These are phyloP conservation scores for Mizuhopecten yessoensis DNA, from an alignment of 1,140 invertebrate genomes.

Conservation along the genomic window DNA sequence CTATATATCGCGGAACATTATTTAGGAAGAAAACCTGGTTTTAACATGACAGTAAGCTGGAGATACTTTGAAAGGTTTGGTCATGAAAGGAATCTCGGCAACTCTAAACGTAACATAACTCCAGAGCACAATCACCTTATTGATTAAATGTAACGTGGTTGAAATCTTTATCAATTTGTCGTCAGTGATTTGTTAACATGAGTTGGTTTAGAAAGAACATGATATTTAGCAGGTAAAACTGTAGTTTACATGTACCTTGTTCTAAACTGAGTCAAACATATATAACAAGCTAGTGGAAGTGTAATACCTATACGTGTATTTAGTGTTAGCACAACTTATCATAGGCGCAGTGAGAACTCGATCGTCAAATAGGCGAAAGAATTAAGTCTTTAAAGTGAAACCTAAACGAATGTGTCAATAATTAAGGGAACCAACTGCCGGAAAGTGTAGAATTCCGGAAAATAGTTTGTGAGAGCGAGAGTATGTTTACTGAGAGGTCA, in stretches of 20 bases:
- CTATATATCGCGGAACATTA: too few species aligned
- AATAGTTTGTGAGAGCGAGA: background rate
- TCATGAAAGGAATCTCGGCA: background rate
- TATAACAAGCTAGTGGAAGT: too few species aligned
- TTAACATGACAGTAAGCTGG: background rate
- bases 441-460: constrained; percentile 38
- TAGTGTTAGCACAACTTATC: background rate
- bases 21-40: too few species aligned
- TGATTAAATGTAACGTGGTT: background rate
- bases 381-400: background rate
- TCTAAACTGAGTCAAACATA: background rate
- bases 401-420: constrained; percentile 10
- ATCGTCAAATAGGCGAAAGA: background rate
- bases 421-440: constrained; percentile 25
- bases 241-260: background rate
- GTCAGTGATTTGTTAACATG: constrained; percentile 30
- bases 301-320: too few species aligned
- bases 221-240: background rate
- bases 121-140: background rate
- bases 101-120: constrained; percentile 21
- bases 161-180: background rate
- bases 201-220: background rate
- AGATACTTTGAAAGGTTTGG: background rate
- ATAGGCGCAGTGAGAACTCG: background rate
- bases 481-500: background rate